These are phyloP conservation scores for Mionectes olivaceus DNA, from an alignment of 2,797 vertebrate species.

Conservation along the genomic window DNA sequence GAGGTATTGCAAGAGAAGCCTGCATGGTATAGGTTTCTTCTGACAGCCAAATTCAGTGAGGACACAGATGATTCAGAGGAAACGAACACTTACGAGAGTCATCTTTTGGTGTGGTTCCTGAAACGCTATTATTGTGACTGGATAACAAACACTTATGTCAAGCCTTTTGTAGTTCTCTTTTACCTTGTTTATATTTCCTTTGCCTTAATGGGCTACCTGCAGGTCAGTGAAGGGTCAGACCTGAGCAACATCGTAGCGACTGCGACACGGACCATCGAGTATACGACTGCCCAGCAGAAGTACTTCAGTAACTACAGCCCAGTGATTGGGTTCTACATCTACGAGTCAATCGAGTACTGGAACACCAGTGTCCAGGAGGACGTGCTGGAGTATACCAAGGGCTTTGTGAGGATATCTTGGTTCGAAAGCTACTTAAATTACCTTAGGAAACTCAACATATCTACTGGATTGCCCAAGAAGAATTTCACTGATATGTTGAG, in stretches of 20 bases:
- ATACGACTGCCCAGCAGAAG: constrained; percentile 93
- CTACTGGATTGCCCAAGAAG: constrained; percentile 89
- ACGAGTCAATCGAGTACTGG: constrained; percentile 98
- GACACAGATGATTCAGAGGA: constrained; percentile 85
- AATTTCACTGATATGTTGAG: constrained; percentile 94
- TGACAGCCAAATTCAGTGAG: constrained; percentile 95
- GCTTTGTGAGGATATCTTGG: constrained; percentile 98
- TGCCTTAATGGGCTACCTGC: constrained; percentile 98
- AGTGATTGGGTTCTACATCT: constrained; percentile 98
- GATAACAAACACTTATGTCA: constrained; percentile 99
- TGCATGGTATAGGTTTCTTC: constrained; percentile 95
- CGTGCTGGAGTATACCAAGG: constrained; percentile 94
- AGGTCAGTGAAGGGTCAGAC: constrained; percentile 95
- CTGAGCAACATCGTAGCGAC: constrained; percentile 96
- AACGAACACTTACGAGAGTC: constrained; percentile 90
- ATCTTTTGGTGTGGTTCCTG: constrained; percentile 95
- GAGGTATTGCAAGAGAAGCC: constrained; percentile 93
- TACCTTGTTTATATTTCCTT: constrained; percentile 99
- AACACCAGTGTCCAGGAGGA: constrained; percentile 95
- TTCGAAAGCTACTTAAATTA: constrained; percentile 97
- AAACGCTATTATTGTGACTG: constrained; percentile 98
- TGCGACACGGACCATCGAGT: constrained; percentile 93
- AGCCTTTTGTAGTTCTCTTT: constrained; percentile 98
- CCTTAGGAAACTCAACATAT: constrained; percentile 92
- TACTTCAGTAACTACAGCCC: constrained; percentile 98